phyloP scores from a whole-genome alignment of 2,797 vertebrate species.

The Corythornis leucogaster region DNA sequence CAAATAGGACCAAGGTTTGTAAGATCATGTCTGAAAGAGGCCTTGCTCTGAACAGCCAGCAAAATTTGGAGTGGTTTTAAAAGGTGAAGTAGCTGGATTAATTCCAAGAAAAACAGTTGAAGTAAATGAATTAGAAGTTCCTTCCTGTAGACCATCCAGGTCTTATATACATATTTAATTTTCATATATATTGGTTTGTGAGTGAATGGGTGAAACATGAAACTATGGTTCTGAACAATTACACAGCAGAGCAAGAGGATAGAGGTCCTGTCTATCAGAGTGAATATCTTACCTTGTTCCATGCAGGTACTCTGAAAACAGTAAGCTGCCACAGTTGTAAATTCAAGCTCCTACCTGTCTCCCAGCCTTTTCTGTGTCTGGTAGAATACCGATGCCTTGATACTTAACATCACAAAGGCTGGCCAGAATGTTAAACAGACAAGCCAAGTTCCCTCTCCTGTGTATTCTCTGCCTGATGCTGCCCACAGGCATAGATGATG shows the following conservation, averaged over 20 bases:
- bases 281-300: constrained; percentile 30
- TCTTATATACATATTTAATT: not conserved
- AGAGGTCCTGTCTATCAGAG: not conserved
- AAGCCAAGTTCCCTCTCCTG: constrained; percentile 2
- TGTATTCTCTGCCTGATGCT: constrained; percentile 32
- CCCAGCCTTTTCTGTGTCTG: not conserved
- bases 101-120: not conserved
- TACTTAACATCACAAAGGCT: not conserved
- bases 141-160: not conserved
- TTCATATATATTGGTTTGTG: not conserved
- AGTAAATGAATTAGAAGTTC: not conserved
- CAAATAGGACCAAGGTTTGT: not conserved
- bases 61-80: not conserved
- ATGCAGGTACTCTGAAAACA: not conserved
- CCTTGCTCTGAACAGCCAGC: not conserved
- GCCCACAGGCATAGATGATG: constrained; percentile 45
- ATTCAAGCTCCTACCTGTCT: not conserved
- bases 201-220: not conserved
- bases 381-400: not conserved
- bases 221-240: not conserved
- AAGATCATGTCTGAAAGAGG: not conserved
- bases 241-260: not conserved
- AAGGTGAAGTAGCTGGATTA: not conserved
- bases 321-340: not conserved
- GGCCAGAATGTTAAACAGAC: constrained; percentile 29